These are phyloP conservation scores for Lymantria monacha DNA, from an alignment of 2,888 invertebrate genomes.

Conservation along the genomic window DNA sequence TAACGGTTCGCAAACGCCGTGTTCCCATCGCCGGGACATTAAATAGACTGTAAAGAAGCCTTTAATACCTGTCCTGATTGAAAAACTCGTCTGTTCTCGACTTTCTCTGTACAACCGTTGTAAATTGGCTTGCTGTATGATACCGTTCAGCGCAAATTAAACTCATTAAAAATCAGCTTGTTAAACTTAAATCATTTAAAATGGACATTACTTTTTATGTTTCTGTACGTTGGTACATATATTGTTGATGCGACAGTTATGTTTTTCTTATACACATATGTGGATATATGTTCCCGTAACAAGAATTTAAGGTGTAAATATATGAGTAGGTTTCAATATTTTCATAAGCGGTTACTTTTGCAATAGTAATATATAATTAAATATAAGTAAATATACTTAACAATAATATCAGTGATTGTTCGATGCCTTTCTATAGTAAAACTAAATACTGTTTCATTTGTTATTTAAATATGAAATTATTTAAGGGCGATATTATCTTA, in stretches of 20 bases:
- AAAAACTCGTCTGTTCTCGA: slow-evolving; percentile 36
- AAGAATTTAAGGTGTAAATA: too few relatives aligned
- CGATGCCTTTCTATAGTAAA: too few relatives aligned
- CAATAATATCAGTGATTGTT: too few relatives aligned
- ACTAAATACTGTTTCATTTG: too few relatives aligned
- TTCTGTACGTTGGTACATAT: neutral
- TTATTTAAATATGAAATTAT: too few relatives aligned
- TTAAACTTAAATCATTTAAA: slow-evolving; percentile 20
- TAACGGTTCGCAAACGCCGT: slow-evolving; percentile 24
- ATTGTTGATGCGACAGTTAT: neutral
- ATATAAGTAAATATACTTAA: too few relatives aligned
- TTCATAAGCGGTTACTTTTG: too few relatives aligned
- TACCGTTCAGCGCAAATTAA: slow-evolving; percentile 30
- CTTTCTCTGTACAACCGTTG: slow-evolving; percentile 34
- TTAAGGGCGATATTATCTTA: too few relatives aligned
- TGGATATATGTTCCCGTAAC: too few relatives aligned
- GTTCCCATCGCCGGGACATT: slow-evolving; percentile 27
- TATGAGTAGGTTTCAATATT: too few relatives aligned
- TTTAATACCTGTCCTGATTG: slow-evolving; percentile 35
- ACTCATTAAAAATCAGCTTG: slow-evolving; percentile 14
- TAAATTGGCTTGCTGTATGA: slow-evolving; percentile 22
- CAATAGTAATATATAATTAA: too few relatives aligned
- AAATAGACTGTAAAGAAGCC: slow-evolving; percentile 37
- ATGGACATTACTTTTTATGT: slow-evolving; percentile 7
- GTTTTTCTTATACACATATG: neutral